Base-by-base conservation (phyloP, 2,797 vertebrate genomes). In the Lophotriccus pileatus region DNA sequence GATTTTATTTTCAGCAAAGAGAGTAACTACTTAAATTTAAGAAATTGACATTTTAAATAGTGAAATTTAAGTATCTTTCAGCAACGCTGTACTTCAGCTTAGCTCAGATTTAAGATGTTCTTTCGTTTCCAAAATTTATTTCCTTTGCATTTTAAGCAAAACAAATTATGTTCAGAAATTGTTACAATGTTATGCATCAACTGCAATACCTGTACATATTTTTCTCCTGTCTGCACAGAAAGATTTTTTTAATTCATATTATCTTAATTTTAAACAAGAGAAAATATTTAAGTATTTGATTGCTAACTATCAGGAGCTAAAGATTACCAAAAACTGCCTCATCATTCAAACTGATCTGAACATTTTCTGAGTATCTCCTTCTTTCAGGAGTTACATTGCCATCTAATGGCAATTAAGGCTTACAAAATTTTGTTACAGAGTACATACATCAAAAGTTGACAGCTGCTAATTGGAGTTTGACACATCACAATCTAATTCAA, bases 341-440 rank as follows among this genome's bases (percentile, higher is more conserved):
- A 83, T 30, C 2, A 2, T 46, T 93, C 58, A 77, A 60, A 36
- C 14, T 50, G n/a, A 89, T 67, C 32, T 12, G 6, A 84, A 37
- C 21, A 34, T 64, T 69, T 52, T 82, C 43, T 60, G n/a, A 74
- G 0, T 55, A 78, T 66, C 79, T 87, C 49, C 83, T 59, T 62
- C 44, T 68, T 67, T 52, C 63, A 86, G 37, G 79, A 63, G 41
- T 74, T 96, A 90, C 16, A 84, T 87, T 96, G 91, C 84, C 94
- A 95, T 94, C 94, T 95, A 95, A 91, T 92, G 93, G 92, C 72
- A 95, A 94, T 62, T 85, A 78, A 91, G 19, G 39, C 55, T 95
- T 86, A 34, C 44, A 82, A 80, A 88, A 82, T 72, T 94, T 32
- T 68, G 44, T 59, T 55, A 58, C 16, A 66, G 36, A 58, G 19